These are phyloP conservation scores for Tympanoctomys barrerae DNA, from an alignment of 2,797 vertebrate genomes.

Conservation along the genomic window DNA sequence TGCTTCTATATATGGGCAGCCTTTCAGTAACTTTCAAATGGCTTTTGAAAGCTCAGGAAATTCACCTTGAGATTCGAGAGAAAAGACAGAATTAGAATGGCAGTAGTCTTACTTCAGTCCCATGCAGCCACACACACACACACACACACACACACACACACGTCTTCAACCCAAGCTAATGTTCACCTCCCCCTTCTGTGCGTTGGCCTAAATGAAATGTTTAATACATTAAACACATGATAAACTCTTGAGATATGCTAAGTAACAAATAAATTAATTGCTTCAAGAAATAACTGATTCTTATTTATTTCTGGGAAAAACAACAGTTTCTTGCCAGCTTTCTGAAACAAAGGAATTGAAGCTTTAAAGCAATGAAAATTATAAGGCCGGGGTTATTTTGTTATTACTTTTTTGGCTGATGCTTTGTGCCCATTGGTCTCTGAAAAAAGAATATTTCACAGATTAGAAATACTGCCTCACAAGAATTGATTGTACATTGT, in stretches of 20 bases:
- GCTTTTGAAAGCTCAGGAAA: background rate
- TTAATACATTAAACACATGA: background rate
- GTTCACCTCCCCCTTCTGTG: background rate
- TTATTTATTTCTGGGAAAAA: conserved; percentile 71
- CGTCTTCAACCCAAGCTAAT: background rate
- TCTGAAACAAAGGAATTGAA: conserved; percentile 47
- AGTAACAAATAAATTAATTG: conserved; percentile 56
- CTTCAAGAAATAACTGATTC: conserved; percentile 59
- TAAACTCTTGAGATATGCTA: conserved; percentile 62
- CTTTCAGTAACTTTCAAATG: background rate
- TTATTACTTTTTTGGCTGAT: background rate
- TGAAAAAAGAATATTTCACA: conserved; percentile 37
- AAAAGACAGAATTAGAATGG: background rate
- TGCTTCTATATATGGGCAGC: background rate
- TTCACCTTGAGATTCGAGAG: background rate
- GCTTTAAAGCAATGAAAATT: background rate
- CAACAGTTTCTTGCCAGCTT: conserved; percentile 59
- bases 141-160: background rate
- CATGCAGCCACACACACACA: background rate
- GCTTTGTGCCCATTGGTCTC: conserved; percentile 5
- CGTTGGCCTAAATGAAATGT: background rate
- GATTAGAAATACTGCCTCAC: background rate
- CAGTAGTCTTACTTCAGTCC: background rate
- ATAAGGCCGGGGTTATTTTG: background rate
- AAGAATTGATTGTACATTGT: background rate